These are phyloP conservation scores for Unio delphinus DNA, from an alignment of 2,888 invertebrate genomes.

Conservation along the genomic window DNA sequence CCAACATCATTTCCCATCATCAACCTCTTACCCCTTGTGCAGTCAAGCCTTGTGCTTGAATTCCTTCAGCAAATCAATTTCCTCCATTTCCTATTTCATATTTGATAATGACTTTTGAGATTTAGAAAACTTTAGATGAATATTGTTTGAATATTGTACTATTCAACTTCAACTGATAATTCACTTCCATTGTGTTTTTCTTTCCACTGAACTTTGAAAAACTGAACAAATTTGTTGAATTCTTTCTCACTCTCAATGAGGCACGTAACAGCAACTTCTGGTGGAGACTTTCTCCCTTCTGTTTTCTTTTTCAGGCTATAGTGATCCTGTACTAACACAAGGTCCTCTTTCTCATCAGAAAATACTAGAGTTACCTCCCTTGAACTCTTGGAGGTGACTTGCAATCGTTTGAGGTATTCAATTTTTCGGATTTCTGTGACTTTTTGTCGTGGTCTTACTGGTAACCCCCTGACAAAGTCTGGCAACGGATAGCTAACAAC, in stretches of 20 bases:
- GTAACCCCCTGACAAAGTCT: constrained; percentile 65
- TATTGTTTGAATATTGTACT: too few species aligned
- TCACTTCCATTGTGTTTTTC: constrained; percentile 41
- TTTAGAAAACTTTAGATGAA: too few species aligned
- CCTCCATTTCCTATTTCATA: too few species aligned
- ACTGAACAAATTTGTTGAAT: constrained; percentile 57
- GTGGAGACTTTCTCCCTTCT: constrained; percentile 41
- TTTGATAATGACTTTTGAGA: too few species aligned
- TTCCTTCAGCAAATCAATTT: too few species aligned
- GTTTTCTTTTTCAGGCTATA: constrained; percentile 49
- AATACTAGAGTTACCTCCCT: constrained; percentile 61
- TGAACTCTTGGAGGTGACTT: constrained; percentile 40
- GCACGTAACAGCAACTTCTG: constrained; percentile 53
- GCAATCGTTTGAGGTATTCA: constrained; percentile 57
- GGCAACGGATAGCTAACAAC: constrained; percentile 68
- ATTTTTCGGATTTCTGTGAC: constrained; percentile 58
- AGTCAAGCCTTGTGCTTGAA: too few species aligned
- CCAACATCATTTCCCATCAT: too few species aligned
- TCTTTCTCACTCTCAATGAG: constrained; percentile 59
- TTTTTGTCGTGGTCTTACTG: constrained; percentile 58
- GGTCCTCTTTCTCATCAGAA: constrained; percentile 64
- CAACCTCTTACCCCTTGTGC: too few species aligned
- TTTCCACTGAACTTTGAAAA: constrained; percentile 62
- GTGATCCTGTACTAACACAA: constrained; percentile 65
- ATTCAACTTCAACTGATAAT: too few species aligned